Base-by-base conservation (phyloP, 2,888 invertebrate genomes). In the Aromia moschata region DNA sequence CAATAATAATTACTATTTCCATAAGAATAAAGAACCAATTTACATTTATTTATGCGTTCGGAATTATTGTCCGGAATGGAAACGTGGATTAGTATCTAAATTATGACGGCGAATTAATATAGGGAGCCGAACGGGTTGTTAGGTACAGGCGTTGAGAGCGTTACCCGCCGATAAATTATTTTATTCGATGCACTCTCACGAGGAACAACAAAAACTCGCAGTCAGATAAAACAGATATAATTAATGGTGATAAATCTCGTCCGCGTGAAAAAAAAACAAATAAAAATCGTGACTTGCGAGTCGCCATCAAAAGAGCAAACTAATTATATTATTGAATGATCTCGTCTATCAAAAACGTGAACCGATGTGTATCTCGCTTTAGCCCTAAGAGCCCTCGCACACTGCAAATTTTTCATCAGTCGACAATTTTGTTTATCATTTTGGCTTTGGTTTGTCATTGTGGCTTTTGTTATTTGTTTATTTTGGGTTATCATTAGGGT, bases 241-340 rank as follows among this genome's bases (percentile, higher is more conserved):
- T 73, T 72, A 72, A 70, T 69, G 64, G 69, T 59, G 70, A 71
- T 72, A 72, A 73, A 73, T 73, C 64, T 65, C 49, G 58, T 17
- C 33, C 61, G 69, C 66, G 70, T 71, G 70, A 71, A 71, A 71
- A n/a, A n/a, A n/a, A n/a, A 72, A 72, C 71, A 72, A 73, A 73
- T 73, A 71, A 72, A 71, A 73, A 70, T 70, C 73, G 73, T 73
- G 73, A 73, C 73, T 68, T 69, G 70, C 70, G 67, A 66, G 64
- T 58, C 65, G 62, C 62, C 64, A 62, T 62, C 62, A 60, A n/a
- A 63, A 58, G 62, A 57, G 46, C 59, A 62, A 64, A 54, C 58
- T 65, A 68, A 68, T 68, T 65, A 65, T 68, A 63, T 65, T 67
- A 68, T 68, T 67, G 58, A 60, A 49, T 38, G 64, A 57, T 58